phyloP scores from a whole-genome alignment of 2,113 vertebrate species.

The Eubucco bourcierii region DNA sequence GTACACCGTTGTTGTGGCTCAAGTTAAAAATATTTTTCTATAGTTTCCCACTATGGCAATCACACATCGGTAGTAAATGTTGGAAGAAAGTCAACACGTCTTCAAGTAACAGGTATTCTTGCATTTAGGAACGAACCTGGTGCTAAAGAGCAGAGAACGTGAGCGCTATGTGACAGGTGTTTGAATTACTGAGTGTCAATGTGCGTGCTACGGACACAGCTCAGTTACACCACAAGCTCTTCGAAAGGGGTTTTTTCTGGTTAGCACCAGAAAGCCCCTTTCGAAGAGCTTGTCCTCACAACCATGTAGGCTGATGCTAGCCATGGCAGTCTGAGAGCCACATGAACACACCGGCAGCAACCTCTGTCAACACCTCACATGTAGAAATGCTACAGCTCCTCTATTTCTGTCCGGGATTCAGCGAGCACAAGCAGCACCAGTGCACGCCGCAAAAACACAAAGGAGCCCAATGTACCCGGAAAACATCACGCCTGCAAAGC shows the following conservation, averaged over 20 bases:
- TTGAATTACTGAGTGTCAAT: background rate
- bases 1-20: no score
- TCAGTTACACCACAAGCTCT: background rate
- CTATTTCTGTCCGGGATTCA: background rate
- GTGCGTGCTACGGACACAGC: background rate
- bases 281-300: background rate
- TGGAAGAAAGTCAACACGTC: background rate
- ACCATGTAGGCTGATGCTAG: background rate
- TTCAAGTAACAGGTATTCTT: background rate
- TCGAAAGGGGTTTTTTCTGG: background rate
- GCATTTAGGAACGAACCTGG: background rate
- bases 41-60: background rate
- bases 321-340: background rate
- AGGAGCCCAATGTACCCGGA: background rate
- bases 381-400: background rate
- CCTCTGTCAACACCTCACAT: background rate
- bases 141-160: background rate
- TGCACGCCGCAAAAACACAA: background rate
- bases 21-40: background rate
- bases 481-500: background rate
- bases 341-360: accelerated
- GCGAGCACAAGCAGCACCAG: background rate
- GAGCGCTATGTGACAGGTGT: accelerated
- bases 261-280: background rate
- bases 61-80: accelerated